Evolutionary conservation across 1,140 invertebrate species (phyloP), one percentile per base, ranked within the genome.

Genomic region (Colletes gigas): DNA sequence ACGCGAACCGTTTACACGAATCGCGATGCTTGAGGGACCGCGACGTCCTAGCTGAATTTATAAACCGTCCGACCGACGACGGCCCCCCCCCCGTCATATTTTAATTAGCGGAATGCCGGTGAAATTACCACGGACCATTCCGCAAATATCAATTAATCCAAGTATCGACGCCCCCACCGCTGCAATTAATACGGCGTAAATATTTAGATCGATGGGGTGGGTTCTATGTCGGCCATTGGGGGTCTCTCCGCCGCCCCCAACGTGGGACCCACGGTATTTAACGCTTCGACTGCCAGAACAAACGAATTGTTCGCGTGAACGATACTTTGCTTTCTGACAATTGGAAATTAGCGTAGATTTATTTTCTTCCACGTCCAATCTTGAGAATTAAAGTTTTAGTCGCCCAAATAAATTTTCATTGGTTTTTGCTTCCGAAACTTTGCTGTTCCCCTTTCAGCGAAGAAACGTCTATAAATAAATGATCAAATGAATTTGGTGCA

Each of bases 91-190:
- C n/a, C 72, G 81, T 79, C 82, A 88, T 89, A 89, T 90, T 91
- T 90, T 88, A 89, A 91, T 91, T 90, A 88, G 81, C 71, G 80
- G 81, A 86, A 86, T 62, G 54, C 68, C 78, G 50, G 63, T 78
- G 85, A 82, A 90, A 89, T 90, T 80, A 90, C 83, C 81, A 72
- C 72, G 41, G 72, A 81, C 80, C 83, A 69, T 72, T 88, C 63
- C 71, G 83, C 78, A 89, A 89, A 90, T 90, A 90, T 88, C 87
- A 89, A 88, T 89, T 90, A 90, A 86, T 69, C 70, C 69, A 87
- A 85, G 83, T 87, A 86, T 84, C 73, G 80, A 72, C 68, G 80
- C 57, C 63, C 76, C 63, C 76, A 66, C 79, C 81, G 78, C 73
- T 87, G 84, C 81, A 88, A 90, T 90, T 89, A 89, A 85, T 88